A percentile compares a stretch with the other conserved stretches of the same genome.
Evolutionary conservation across 2,797 vertebrate genomes (phyloP).

Genomic region (Karalla daura): DNA sequence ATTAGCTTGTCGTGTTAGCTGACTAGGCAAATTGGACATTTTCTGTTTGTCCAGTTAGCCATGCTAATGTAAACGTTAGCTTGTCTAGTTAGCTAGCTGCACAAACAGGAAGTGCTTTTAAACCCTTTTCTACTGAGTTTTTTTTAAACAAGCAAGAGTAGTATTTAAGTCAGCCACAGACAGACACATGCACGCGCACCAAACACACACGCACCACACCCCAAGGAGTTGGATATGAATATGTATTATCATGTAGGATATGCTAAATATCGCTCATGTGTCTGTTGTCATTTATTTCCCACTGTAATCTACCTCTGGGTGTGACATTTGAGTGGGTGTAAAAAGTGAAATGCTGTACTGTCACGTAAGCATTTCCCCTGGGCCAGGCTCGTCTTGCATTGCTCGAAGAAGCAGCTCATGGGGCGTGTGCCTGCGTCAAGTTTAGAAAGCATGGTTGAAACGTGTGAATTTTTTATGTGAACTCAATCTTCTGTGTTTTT

Average conservation of each 20-base stretch:
- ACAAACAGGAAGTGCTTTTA: too few species aligned
- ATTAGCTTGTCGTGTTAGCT: too few species aligned
- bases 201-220: neutral
- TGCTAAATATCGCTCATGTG: constrained; percentile 16
- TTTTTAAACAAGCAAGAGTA: too few species aligned
- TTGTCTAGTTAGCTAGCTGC: too few species aligned
- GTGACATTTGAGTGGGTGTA: constrained; percentile 11
- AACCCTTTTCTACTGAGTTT: too few species aligned
- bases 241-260: constrained; percentile 7
- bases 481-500: neutral
- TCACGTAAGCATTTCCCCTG: constrained; percentile 10
- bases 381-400: neutral
- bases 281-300: constrained; percentile 10
- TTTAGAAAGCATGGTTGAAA: constrained; percentile 4
- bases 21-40: too few species aligned
- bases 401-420: constrained; percentile 19
- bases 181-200: too few species aligned
- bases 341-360: constrained; percentile 17
- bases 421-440: constrained; percentile 3
- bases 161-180: too few species aligned
- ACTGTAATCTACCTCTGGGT: constrained; percentile 1
- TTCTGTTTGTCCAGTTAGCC: too few species aligned
- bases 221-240: constrained; percentile 6
- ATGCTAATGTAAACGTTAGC: too few species aligned
- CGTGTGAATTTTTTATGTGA: constrained; percentile 10